These are phyloP conservation scores for Aphelinus certus DNA, from an alignment of 1,140 invertebrate species.

Conservation along the genomic window DNA sequence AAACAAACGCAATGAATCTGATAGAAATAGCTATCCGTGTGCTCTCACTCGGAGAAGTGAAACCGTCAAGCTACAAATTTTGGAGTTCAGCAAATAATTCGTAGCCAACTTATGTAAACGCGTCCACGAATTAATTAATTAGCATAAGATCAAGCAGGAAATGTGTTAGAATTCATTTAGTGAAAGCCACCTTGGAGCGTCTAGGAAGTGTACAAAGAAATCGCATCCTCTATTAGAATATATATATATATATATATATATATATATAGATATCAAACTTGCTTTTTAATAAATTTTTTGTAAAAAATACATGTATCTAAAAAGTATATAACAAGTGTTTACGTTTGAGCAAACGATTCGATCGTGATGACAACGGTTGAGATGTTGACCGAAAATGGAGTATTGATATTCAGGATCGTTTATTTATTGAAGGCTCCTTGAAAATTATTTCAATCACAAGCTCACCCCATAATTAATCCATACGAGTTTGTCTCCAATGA, in stretches of 20 bases:
- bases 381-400: background rate
- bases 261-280: background rate
- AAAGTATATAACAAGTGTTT: slow-evolving; percentile 13
- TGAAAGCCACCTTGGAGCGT: too few species aligned
- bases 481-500: too few species aligned
- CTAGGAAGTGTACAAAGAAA: too few species aligned
- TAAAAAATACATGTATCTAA: slow-evolving; percentile 19
- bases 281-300: slow-evolving; percentile 22
- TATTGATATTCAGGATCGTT: too few species aligned
- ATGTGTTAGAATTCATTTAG: too few species aligned
- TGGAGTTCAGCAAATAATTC: slow-evolving; percentile 3
- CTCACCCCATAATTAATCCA: too few species aligned
- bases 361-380: background rate
- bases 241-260: too few species aligned
- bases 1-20: background rate
- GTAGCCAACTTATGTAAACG: background rate
- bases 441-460: too few species aligned
- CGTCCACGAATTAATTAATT: too few species aligned
- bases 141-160: too few species aligned
- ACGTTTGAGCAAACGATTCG: background rate
- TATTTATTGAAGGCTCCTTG: too few species aligned
- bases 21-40: background rate
- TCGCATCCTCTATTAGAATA: too few species aligned
- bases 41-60: background rate
- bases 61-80: background rate